phyloP scores from a whole-genome alignment of 2,113 vertebrate species.

The Oncorhynchus clarkii region DNA sequence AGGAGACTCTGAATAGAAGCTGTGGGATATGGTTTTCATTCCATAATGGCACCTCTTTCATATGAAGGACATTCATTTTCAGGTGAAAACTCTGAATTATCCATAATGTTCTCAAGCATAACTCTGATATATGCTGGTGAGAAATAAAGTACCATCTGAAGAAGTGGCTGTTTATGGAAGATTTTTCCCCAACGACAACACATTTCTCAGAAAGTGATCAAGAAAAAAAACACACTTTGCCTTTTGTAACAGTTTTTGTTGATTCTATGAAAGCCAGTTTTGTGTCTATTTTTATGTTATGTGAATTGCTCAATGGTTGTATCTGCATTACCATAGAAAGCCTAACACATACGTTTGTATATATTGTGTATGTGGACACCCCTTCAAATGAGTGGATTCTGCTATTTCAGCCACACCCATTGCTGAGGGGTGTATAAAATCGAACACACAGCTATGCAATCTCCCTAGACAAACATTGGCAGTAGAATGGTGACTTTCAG shows the following conservation, averaged over 20 bases:
- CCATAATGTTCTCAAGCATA: not conserved
- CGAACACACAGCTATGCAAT: no score
- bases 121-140: not conserved
- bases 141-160: not conserved
- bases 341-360: not conserved
- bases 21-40: not conserved
- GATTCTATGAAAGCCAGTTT: conserved; percentile 28
- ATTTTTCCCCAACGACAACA: conserved; percentile 3
- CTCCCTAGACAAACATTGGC: no score
- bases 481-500: no score
- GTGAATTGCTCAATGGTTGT: not conserved
- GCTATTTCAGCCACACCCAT: no score
- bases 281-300: not conserved
- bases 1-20: not conserved
- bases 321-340: conserved; percentile 22
- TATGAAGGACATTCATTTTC: no score
- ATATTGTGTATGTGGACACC: no score
- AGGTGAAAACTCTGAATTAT: not conserved
- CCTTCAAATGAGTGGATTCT: no score
- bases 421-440: no score
- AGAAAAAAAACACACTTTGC: not conserved
- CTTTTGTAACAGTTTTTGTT: not conserved
- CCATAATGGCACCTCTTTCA: no score
- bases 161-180: not conserved
- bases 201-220: not conserved